phyloP scores from a whole-genome alignment of 1,140 invertebrate genomes.

The Drosophila tsacasi region DNA sequence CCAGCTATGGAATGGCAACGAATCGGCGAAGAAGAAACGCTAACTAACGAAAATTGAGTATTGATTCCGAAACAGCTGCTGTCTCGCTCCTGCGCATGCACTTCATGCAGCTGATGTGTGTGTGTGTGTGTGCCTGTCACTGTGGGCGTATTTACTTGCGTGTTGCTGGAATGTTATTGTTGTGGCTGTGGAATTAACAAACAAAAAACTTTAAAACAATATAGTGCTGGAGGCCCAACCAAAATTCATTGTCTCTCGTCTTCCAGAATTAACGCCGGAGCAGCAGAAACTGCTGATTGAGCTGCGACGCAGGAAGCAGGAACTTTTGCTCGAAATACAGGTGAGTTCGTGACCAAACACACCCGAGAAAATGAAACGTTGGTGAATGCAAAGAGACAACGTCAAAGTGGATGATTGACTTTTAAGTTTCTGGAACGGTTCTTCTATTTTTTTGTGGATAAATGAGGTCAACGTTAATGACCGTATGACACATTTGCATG shows the following conservation, averaged over 20 bases:
- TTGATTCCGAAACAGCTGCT: slow-evolving; percentile 38
- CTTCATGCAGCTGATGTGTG: slow-evolving; percentile 28
- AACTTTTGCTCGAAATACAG: slow-evolving; percentile 96
- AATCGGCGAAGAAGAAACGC: slow-evolving; percentile 8
- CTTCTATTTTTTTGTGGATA: not conserved
- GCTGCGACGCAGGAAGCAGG: slow-evolving; percentile 94
- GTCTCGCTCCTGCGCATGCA: slow-evolving; percentile 38
- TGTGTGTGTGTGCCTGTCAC: slow-evolving; percentile 15
- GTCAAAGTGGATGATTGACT: not conserved
- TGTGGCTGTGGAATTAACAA: slow-evolving; percentile 58
- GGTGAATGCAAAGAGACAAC: not conserved
- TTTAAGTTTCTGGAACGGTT: not conserved
- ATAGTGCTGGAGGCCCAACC: not conserved
- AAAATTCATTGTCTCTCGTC: slow-evolving; percentile 80
- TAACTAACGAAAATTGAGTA: slow-evolving; percentile 41
- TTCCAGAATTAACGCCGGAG: slow-evolving; percentile 95
- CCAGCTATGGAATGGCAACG: slow-evolving; percentile 14
- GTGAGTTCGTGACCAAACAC: slow-evolving; percentile 88
- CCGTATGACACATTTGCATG: not conserved
- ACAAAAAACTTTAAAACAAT: slow-evolving; percentile 19
- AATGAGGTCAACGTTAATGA: not conserved
- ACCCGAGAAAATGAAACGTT: not conserved
- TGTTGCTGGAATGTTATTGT: slow-evolving; percentile 28
- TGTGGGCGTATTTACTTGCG: slow-evolving; percentile 40
- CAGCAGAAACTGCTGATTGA: slow-evolving; percentile 96